Evolutionary conservation across 2,797 vertebrate species (phyloP).

Genomic region (Sebastes steindachneri): DNA sequence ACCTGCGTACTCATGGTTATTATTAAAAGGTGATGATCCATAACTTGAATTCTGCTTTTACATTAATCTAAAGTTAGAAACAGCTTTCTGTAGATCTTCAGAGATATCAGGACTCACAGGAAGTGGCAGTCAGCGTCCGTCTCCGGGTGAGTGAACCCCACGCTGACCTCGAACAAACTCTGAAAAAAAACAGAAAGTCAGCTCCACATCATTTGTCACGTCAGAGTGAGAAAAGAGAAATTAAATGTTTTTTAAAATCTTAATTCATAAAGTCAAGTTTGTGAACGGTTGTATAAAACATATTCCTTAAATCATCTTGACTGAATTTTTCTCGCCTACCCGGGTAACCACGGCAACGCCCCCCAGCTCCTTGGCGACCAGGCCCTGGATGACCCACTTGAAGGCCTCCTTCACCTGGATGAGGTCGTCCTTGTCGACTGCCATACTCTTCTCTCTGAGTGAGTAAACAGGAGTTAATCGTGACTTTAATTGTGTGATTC

Average conservation of each 20-base stretch:
- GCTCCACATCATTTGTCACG: too few relatives aligned
- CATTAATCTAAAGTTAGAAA: background rate
- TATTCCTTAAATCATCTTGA: background rate
- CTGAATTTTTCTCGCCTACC: slow-evolving; percentile 69
- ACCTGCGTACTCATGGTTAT: background rate
- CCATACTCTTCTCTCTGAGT: slow-evolving; percentile 79
- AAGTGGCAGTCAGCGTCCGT: slow-evolving; percentile 95
- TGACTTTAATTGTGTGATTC: background rate
- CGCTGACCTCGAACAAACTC: slow-evolving; percentile 93
- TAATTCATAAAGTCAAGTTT: too few relatives aligned
- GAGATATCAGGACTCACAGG: slow-evolving; percentile 86
- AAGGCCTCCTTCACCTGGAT: slow-evolving; percentile 95
- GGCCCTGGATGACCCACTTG: slow-evolving; percentile 88
- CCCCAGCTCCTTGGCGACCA: slow-evolving; percentile 86
- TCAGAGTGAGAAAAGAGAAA: background rate
- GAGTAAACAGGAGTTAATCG: background rate
- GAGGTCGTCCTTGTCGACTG: slow-evolving; percentile 87
- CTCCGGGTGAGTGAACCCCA: slow-evolving; percentile 92
- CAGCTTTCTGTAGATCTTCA: background rate
- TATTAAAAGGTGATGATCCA: background rate
- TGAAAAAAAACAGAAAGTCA: slow-evolving; percentile 61
- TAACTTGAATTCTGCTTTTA: background rate
- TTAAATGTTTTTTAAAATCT: background rate
- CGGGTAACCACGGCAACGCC: slow-evolving; percentile 88
- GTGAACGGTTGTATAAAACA: too few relatives aligned